Conservation (phyloP, 2,888 invertebrate species). For the Craniophora ligustri region DNA sequence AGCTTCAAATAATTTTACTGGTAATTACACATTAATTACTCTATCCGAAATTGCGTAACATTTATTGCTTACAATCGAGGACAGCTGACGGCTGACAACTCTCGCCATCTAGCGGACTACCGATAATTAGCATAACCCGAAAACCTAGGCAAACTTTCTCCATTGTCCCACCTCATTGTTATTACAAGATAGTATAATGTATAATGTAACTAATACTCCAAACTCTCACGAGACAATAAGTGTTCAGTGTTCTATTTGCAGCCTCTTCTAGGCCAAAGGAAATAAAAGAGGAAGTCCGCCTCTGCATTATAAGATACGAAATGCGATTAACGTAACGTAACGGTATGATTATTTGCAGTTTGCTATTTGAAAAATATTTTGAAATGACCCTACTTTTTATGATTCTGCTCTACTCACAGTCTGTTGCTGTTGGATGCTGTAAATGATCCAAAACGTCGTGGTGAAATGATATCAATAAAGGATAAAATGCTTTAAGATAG, state of each 20-base stretch:
- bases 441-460: too few species aligned
- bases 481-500: too few species aligned
- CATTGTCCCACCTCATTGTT: conserved; percentile 19
- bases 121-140: conserved; percentile 22
- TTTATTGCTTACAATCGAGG: neutral
- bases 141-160: conserved; percentile 49
- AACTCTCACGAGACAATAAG: conserved; percentile 17
- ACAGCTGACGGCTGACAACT: neutral
- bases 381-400: too few species aligned
- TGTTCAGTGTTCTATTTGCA: conserved; percentile 1
- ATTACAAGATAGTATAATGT: conserved; percentile 44
- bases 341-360: too few species aligned
- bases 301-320: too few species aligned
- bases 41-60: conserved; percentile 21
- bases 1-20: conserved; percentile 1
- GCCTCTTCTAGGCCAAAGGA: conserved; percentile 1
- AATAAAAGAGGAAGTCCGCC: neutral
- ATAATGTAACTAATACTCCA: conserved; percentile 6
- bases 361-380: too few species aligned
- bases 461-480: too few species aligned
- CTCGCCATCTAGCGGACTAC: conserved; percentile 35
- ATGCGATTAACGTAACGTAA: too few species aligned
- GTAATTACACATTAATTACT: conserved; percentile 17
- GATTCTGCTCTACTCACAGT: too few species aligned
- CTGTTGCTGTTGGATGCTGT: too few species aligned